Percentiles rank a stretch among this genome's conserved stretches.
Evolutionary conservation across 1,140 invertebrate genomes (phyloP).

Genomic region (Dufourea novaeangliae): DNA sequence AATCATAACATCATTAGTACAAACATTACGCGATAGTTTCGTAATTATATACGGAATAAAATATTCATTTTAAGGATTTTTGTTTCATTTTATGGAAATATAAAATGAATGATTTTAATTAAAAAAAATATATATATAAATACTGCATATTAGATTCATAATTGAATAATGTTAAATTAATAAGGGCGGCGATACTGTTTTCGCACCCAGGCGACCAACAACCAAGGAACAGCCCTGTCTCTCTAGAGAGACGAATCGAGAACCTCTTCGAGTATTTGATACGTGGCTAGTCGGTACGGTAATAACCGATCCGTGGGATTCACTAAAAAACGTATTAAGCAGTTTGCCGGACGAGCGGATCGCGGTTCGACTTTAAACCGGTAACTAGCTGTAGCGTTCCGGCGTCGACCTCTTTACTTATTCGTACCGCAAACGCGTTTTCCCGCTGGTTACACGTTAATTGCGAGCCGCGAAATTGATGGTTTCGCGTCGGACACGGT

Average conservation of each 20-base stretch:
- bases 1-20: too few species aligned
- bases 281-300: background rate
- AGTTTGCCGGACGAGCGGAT: background rate
- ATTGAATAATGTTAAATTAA: too few species aligned
- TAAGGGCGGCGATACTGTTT: too few species aligned
- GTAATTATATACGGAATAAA: too few species aligned
- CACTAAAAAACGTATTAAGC: constrained; percentile 31
- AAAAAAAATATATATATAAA: too few species aligned
- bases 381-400: constrained; percentile 44
- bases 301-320: constrained; percentile 15
- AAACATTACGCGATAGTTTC: too few species aligned
- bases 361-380: constrained; percentile 1
- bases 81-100: too few species aligned
- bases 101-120: too few species aligned
- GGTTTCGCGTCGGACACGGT: constrained; percentile 61
- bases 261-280: background rate
- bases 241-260: background rate
- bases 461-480: constrained; percentile 67
- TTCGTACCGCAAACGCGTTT: constrained; percentile 62
- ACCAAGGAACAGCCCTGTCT: too few species aligned
- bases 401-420: constrained; percentile 61
- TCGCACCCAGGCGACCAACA: too few species aligned
- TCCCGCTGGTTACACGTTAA: constrained; percentile 64
- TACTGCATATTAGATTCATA: too few species aligned
- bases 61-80: too few species aligned